phyloP scores from a whole-genome alignment of 2,888 invertebrate species.

The Nudaria mundana region DNA sequence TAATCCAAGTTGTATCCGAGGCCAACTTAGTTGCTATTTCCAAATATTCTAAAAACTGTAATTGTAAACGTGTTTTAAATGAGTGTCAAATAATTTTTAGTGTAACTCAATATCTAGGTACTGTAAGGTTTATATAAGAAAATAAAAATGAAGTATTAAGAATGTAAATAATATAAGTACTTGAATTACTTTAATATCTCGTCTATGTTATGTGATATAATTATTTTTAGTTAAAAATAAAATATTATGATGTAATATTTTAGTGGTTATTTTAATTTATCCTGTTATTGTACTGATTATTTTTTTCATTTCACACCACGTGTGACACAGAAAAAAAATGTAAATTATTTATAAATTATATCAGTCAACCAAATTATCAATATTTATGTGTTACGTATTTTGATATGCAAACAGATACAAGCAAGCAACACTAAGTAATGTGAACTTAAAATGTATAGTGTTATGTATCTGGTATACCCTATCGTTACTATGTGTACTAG shows the following conservation, averaged over 20 bases:
- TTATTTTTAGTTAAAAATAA: slow-evolving; percentile 40
- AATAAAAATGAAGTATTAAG: slow-evolving; percentile 28
- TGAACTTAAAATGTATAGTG: too few species aligned
- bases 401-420: too few species aligned
- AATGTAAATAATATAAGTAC: slow-evolving; percentile 24
- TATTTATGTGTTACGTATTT: too few species aligned
- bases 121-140: slow-evolving; percentile 18
- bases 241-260: slow-evolving; percentile 12
- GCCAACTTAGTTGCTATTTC: slow-evolving; percentile 16
- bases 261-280: slow-evolving; percentile 3
- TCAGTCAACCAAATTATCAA: too few species aligned
- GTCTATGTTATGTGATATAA: slow-evolving; percentile 61
- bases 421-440: too few species aligned
- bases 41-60: slow-evolving; percentile 18
- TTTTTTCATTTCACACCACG: too few species aligned
- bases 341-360: too few species aligned
- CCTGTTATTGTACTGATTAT: not conserved
- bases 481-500: too few species aligned
- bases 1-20: too few species aligned
- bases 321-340: too few species aligned
- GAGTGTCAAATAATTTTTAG: slow-evolving; percentile 34
- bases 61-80: slow-evolving; percentile 21
- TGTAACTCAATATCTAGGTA: slow-evolving; percentile 14
- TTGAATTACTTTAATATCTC: slow-evolving; percentile 44
- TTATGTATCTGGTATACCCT: too few species aligned